phyloP scores from a whole-genome alignment of 2,797 vertebrate genomes.

The Erethizon dorsatum region DNA sequence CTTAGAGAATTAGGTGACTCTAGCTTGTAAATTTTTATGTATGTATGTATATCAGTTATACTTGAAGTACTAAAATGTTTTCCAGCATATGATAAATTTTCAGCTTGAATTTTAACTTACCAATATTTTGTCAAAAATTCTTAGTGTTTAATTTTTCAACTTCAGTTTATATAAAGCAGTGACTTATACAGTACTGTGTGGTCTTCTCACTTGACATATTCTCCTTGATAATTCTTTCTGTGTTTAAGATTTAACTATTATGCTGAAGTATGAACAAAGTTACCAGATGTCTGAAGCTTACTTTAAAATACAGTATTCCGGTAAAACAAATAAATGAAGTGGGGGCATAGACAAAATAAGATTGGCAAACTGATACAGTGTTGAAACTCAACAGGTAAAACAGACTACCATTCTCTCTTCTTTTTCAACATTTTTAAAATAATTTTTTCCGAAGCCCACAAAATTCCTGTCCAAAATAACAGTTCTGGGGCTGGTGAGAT shows the following conservation, averaged over 20 bases:
- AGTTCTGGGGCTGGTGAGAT: not conserved
- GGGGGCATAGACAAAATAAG: not conserved
- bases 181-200: conserved; percentile 31
- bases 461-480: not conserved
- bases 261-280: not conserved
- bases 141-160: conserved; percentile 45
- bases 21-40: not conserved
- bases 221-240: conserved; percentile 16
- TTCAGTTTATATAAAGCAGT: conserved; percentile 48
- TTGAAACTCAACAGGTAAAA: not conserved
- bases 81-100: conserved; percentile 16
- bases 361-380: not conserved
- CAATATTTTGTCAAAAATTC: not conserved
- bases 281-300: conserved; percentile 22
- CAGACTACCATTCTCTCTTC: not conserved
- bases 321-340: not conserved
- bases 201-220: conserved; percentile 51
- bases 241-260: conserved; percentile 24
- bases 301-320: not conserved
- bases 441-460: not conserved
- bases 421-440: conserved; percentile 44
- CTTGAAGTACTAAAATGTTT: conserved; percentile 26
- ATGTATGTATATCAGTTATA: not conserved
- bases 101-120: not conserved
- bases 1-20: not conserved